Percentiles rank a stretch among this genome's conserved stretches.
Conservation (phyloP, 1,140 invertebrate genomes). For the Lucilia cuprina region DNA sequence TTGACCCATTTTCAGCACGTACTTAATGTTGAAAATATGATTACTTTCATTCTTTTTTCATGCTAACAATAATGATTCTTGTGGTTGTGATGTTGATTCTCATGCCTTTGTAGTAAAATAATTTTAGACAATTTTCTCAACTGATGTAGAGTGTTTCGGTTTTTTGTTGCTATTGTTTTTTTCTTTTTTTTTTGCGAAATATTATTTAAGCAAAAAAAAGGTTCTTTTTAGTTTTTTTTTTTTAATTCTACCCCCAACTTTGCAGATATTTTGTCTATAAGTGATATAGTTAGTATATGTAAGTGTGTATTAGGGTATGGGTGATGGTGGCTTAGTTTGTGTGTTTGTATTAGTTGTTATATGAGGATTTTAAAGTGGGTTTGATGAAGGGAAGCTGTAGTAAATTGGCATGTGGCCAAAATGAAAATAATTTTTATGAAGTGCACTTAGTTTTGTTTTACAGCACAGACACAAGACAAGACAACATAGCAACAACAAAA, state of each 20-base stretch:
- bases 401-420: conserved; percentile 30
- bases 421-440: conserved; percentile 7
- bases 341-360: background rate
- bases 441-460: conserved; percentile 21
- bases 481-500: background rate
- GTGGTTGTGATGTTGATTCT: background rate
- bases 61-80: background rate
- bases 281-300: background rate
- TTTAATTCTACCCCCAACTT: background rate
- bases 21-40: background rate
- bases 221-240: background rate
- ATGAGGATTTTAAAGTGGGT: background rate
- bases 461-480: background rate
- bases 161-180: background rate
- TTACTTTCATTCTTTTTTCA: background rate
- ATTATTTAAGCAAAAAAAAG: background rate
- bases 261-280: background rate
- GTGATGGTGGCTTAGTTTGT: background rate
- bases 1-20: conserved; percentile 20
- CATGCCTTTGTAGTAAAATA: background rate
- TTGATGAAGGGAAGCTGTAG: background rate
- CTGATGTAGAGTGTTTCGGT: background rate
- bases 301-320: background rate
- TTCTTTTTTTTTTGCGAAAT: background rate
- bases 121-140: background rate